These are phyloP conservation scores for Hippoglossus stenolepis DNA, from an alignment of 2,113 vertebrate species.

Conservation along the genomic window DNA sequence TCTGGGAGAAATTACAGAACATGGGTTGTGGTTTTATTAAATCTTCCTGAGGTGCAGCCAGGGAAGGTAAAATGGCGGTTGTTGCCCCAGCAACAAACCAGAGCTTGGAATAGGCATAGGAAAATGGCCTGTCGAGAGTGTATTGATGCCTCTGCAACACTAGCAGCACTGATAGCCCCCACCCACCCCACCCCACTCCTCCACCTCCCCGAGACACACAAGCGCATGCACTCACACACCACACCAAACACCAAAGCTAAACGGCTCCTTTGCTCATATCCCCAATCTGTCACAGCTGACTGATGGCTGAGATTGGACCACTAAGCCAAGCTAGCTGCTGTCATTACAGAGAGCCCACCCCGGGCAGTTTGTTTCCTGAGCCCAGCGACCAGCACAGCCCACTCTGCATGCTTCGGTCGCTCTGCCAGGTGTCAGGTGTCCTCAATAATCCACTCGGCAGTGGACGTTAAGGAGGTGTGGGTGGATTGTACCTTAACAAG, in stretches of 20 bases:
- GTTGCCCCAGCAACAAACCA: conserved; percentile 85
- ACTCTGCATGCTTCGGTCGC: conserved; percentile 45
- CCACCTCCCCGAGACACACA: conserved; percentile 53
- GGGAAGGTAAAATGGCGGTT: conserved; percentile 78
- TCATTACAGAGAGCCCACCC: conserved; percentile 76
- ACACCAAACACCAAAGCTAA: conserved; percentile 72
- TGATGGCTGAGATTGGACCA: conserved; percentile 78
- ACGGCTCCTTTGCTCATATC: conserved; percentile 80
- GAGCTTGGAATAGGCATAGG: conserved; percentile 76
- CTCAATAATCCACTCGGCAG: conserved; percentile 42
- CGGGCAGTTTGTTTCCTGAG: conserved; percentile 72
- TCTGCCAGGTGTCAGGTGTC: conserved; percentile 70
- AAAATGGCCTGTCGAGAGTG: conserved; percentile 83
- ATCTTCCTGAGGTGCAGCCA: conserved; percentile 62
- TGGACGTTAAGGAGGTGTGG: conserved; percentile 34
- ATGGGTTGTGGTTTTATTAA: conserved; percentile 48
- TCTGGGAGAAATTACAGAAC: conserved; percentile 9
- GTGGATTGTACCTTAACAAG: conserved; percentile 30
- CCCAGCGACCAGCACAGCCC: conserved; percentile 36
- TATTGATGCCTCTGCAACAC: conserved; percentile 84
- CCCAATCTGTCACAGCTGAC: conserved; percentile 82
- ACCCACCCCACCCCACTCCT: neutral
- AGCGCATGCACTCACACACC: conserved; percentile 53
- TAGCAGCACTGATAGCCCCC: conserved; percentile 68
- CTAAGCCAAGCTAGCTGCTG: conserved; percentile 77